Percentiles rank a stretch among this genome's conserved stretches.
Conservation (phyloP, 1,140 invertebrate genomes). For the Orussus abietinus region DNA sequence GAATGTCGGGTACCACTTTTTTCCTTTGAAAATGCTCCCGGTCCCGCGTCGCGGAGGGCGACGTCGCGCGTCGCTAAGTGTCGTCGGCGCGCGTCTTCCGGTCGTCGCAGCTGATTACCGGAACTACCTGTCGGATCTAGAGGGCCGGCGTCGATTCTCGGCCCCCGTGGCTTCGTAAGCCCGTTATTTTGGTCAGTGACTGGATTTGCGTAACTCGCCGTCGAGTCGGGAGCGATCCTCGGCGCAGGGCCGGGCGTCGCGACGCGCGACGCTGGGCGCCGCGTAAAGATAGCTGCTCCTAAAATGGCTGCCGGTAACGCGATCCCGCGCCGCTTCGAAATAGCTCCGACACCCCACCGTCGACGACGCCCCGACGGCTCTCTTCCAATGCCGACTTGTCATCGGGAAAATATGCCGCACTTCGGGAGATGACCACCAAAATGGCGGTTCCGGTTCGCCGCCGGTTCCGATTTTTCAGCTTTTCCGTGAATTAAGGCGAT, state of each 20-base stretch:
- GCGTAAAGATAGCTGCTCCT: conserved; percentile 57
- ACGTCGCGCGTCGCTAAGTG: too few species aligned
- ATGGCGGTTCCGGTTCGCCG: neutral
- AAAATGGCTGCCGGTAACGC: conserved; percentile 61
- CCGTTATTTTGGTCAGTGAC: conserved; percentile 51
- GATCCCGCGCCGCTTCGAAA: conserved; percentile 48
- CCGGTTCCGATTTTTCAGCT: neutral
- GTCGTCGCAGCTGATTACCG: too few species aligned
- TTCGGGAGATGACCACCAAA: too few species aligned
- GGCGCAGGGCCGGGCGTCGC: conserved; percentile 21
- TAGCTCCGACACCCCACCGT: conserved; percentile 27
- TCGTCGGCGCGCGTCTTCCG: neutral
- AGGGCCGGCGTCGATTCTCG: too few species aligned
- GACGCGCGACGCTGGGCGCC: conserved; percentile 29
- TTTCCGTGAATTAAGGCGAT: neutral
- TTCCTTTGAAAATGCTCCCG: too few species aligned
- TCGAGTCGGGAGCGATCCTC: conserved; percentile 30
- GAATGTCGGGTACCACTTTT: conserved; percentile 8
- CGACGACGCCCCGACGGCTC: conserved; percentile 27
- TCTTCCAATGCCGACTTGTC: conserved; percentile 26
- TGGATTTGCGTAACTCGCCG: conserved; percentile 44
- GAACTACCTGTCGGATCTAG: neutral
- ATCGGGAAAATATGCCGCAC: conserved; percentile 30
- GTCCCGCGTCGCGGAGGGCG: too few species aligned
- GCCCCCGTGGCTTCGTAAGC: too few species aligned